Evolutionary conservation across 2,888 invertebrate species (phyloP).

Genomic region (Andrena fulva): DNA sequence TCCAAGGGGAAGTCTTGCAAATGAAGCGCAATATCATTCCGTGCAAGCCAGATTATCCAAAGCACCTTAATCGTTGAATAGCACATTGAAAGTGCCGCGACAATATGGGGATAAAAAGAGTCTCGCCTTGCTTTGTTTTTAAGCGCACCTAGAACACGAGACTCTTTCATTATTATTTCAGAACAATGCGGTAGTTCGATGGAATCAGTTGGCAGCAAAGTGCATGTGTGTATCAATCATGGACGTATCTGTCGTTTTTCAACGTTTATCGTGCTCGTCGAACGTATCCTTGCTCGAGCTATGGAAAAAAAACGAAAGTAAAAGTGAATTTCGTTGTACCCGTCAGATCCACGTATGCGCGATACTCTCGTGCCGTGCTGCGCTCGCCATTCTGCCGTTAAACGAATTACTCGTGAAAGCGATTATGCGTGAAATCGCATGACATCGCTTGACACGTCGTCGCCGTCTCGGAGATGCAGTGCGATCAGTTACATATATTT

Average conservation of each 20-base stretch:
- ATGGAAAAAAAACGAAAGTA: not conserved
- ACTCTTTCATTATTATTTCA: not conserved
- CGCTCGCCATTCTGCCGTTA: conserved; percentile 59
- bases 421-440: conserved; percentile 61
- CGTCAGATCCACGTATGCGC: conserved; percentile 29
- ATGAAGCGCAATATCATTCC: conserved; percentile 6
- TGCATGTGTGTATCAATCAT: not conserved
- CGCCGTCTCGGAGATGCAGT: conserved; percentile 34
- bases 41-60: not conserved
- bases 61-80: not conserved
- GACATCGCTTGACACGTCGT: conserved; percentile 66
- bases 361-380: conserved; percentile 24
- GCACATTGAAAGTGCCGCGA: too few relatives aligned
- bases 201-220: not conserved
- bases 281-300: not conserved
- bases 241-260: conserved; percentile 5
- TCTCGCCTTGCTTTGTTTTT: not conserved
- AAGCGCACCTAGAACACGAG: not conserved
- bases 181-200: not conserved
- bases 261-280: not conserved
- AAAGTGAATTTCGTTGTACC: conserved; percentile 10
- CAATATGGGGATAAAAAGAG: not conserved
- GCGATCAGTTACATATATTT: conserved; percentile 23
- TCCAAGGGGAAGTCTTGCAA: not conserved
- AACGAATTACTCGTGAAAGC: conserved; percentile 67